Evolutionary conservation across 1,140 invertebrate species (phyloP), one percentile per base, ranked within the genome.

Genomic region (Holcopasites calliopsidis): DNA sequence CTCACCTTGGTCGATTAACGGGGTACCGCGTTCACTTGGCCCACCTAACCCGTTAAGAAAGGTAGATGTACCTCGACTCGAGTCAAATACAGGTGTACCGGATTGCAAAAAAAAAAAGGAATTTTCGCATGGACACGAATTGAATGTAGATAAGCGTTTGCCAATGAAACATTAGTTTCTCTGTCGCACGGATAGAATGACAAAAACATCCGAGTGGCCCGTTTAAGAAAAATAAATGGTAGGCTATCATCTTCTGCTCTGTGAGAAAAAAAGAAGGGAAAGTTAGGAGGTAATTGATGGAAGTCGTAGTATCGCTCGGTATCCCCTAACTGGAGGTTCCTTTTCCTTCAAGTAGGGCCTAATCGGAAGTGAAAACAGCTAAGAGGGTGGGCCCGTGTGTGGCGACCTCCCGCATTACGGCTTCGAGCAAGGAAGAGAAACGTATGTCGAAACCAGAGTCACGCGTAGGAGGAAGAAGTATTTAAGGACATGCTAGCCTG

Each of bases 341-440:
- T 68, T 71, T 58, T 55, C 57, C 47, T 58, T 71, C 16, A 40
- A 38, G 26, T 26, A 47, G 26, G 11, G 35, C 18, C 42, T 38
- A 50, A 61, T 75, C 52, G 71, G 71, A 78, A 78, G 70, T 78
- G 55, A 66, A 38, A 60, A 40, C 18, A 57, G 60, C 38, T 49
- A 26, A 44, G 50, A 77, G 44, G 50, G 62, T 35, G 31, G 21
- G 49, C 28, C 35, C 38, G 77, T 69, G 55, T 77, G 81, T 74
- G 72, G 50, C 72, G 76, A 83, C 76, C 75, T 73, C 69, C 79
- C 75, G 68, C 68, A 73, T n/a, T 73, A 18, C n/a, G 40, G 11
- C n/a, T 18, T 54, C 33, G 40, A 23, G 54, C 40, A 2, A 44
- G 1, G 10, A 52, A 1, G 18, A 66, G 38, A 26, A 50, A 52